Conservation (phyloP, 1,140 invertebrate species). For the Aphelenchoides fujianensis region DNA sequence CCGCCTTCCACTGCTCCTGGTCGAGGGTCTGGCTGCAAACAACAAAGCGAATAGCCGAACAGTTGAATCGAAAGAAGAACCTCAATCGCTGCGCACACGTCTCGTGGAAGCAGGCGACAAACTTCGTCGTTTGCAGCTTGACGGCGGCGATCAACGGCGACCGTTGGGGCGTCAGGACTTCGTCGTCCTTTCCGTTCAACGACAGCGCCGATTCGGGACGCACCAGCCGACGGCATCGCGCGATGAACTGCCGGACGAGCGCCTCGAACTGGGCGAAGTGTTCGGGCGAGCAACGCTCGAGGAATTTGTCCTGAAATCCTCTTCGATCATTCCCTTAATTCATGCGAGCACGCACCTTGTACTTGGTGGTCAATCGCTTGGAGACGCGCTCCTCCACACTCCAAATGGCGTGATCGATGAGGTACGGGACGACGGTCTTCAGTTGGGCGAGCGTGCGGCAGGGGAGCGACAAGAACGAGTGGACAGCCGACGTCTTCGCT, state of each 20-base stretch:
- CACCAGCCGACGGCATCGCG: slow-evolving; percentile 24
- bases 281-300: slow-evolving; percentile 38
- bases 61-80: slow-evolving; percentile 44
- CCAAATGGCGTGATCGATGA: slow-evolving; percentile 36
- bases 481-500: too few relatives aligned
- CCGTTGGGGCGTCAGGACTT: slow-evolving; percentile 19
- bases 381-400: slow-evolving; percentile 39
- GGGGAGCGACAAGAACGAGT: slow-evolving; percentile 67
- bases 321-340: slow-evolving; percentile 18
- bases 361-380: slow-evolving; percentile 38
- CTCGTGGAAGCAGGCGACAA: slow-evolving; percentile 83
- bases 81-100: slow-evolving; percentile 81
- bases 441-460: slow-evolving; percentile 38
- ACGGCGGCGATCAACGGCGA: slow-evolving; percentile 45
- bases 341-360: slow-evolving; percentile 33
- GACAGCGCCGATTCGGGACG: slow-evolving; percentile 10
- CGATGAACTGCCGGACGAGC: slow-evolving; percentile 34
- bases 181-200: background rate
- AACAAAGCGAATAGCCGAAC: too few relatives aligned
- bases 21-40: slow-evolving; percentile 70
- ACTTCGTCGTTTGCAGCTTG: slow-evolving; percentile 64
- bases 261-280: slow-evolving; percentile 25
- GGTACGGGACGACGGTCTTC: slow-evolving; percentile 17
- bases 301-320: slow-evolving; percentile 28
- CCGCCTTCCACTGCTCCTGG: slow-evolving; percentile 85